Evolutionary conservation across 2,113 vertebrate species (phyloP), one percentile per base, ranked within the genome.

Genomic region (Lasiurus cinereus): DNA sequence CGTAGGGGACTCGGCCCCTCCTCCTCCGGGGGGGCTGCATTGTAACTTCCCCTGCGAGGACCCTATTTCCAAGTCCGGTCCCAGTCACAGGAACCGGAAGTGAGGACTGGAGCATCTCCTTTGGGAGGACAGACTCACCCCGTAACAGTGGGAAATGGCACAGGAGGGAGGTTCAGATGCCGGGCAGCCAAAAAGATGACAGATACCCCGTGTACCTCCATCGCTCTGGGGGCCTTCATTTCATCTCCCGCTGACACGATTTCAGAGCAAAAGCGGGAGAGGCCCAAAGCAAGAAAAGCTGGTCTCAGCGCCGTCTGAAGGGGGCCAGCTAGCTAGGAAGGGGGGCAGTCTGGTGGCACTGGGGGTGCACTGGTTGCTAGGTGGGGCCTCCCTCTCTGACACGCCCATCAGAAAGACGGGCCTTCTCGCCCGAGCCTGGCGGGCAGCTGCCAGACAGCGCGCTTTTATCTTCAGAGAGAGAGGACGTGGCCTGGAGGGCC

Each of bases 381-480:
- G 43, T 8, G 31, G 67, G 33, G 54, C 72, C 93, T 76, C 73
- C 50, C 78, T 48, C 88, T 27, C 31, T 88, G 56, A 36, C 69
- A 22, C 0, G 72, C 70, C 80, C 83, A 82, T 84, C 39, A 27
- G 90, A 67, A 52, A 18, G 82, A 39, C 11, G 19, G 67, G 83
- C 85, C 90, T 85, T 22, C 64, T 59, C 33, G 73, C 67, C 13
- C 46, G 22, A 43, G 92, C 95, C 94, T 83, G 56, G 69, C 54
- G 27, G 95, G 91, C 84, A 94, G 69, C 95, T 97, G 92, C 88
- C 97, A 94, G 85, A 36, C 67, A 29, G 59, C 69, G 76, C 48
- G 15, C 91, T 97, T 95, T 96, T 70, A 91, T 96, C 84, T 94
- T 87, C 76, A 59, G 80, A 97, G 70, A 87, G 93, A 85, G 76